Evolutionary conservation across 2,888 invertebrate genomes (phyloP), one percentile per base, ranked within the genome.

Genomic region (Lasiommata megera): DNA sequence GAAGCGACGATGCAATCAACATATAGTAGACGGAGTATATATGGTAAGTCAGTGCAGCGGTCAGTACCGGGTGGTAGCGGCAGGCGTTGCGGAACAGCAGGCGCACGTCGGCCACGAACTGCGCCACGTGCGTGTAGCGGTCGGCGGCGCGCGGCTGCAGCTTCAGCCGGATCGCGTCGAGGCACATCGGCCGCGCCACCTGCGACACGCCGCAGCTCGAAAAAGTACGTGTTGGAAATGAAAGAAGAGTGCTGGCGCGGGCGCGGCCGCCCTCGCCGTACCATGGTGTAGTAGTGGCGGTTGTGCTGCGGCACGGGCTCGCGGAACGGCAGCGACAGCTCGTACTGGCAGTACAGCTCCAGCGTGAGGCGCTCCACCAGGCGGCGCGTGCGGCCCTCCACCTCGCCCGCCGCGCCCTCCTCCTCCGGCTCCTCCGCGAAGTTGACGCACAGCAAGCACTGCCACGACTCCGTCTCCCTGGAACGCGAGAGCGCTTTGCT

Each of bases 281-380:
- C 85, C 82, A 81, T 79, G 67, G 76, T 43, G 76, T 86, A 78
- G 71, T 86, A 86, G 74, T 80, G 76, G 59, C 68, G 48, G 79
- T 84, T 81, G 74, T 95, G 94, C 48, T 92, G 87, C 64, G 95
- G 94, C 66, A 97, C 96, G 54, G 96, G 93, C 86, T 97, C 96
- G 74, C 98, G 94, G 88, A 98, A 98, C 62, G 95, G 94, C 72
- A 96, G 93, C 87, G 97, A 97, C 70, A 94, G 93, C 80, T 97
- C 97, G 79, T 96, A 96, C 85, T 98, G 97, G 82, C 97, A 97
- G 85, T 97, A 97, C 69, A 98, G 92, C 88, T 98, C 97, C 70
- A 98, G 92, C 63, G 98, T 94, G 64, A 98, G 92, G 66, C 97
- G 92, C 88, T 98, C 96, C 67, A 95, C 93, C 65, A 96, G 91